Percentiles rank a stretch among this genome's conserved stretches.
phyloP scores from a whole-genome alignment of 2,113 vertebrate species.

The Gnathonemus echidnorhynchus region DNA sequence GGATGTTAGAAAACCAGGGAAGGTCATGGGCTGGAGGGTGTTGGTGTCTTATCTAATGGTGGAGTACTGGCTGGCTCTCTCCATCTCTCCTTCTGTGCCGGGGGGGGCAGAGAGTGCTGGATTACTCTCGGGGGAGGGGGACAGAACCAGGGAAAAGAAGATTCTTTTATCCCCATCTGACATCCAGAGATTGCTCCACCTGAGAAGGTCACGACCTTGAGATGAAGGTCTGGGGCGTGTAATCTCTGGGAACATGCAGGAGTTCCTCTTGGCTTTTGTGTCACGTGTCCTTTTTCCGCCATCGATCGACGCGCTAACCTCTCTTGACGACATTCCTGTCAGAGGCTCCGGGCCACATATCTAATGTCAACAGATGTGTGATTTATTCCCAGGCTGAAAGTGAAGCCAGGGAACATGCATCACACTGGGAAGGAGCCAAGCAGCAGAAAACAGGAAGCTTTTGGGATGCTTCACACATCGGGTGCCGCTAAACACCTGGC shows the following conservation, averaged over 20 bases:
- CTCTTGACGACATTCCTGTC: background rate
- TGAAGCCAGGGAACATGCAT: background rate
- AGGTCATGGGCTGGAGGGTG: background rate
- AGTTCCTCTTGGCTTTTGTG: background rate
- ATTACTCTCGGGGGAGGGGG: background rate
- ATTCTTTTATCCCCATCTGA: background rate
- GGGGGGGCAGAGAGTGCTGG: background rate
- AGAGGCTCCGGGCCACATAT: background rate
- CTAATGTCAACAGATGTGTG: background rate
- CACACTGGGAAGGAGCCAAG: background rate
- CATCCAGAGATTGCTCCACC: background rate
- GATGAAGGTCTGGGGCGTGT: background rate
- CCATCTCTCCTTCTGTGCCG: background rate
- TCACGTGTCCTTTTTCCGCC: background rate
- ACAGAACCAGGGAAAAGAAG: background rate
- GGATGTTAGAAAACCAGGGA: background rate
- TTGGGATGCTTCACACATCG: background rate
- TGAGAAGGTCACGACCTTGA: background rate
- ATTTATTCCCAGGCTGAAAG: background rate
- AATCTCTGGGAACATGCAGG: background rate
- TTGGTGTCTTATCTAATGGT: background rate
- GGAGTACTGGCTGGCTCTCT: background rate
- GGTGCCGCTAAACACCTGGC: background rate
- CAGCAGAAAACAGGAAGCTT: background rate
- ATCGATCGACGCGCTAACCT: background rate